phyloP scores from a whole-genome alignment of 2,888 invertebrate species.

The Adela reaumurella region DNA sequence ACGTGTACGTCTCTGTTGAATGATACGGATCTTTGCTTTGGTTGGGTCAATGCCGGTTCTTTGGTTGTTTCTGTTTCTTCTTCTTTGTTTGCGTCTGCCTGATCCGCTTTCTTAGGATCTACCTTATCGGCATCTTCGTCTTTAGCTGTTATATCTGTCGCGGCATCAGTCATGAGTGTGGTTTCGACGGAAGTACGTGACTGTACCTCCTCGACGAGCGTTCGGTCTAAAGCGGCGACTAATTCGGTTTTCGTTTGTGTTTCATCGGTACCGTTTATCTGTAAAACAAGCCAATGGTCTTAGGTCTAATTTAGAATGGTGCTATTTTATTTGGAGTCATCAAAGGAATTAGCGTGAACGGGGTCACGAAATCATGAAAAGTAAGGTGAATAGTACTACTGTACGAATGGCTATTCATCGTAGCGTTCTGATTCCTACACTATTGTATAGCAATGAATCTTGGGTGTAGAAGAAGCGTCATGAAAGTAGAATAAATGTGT shows the following conservation, averaged over 20 bases:
- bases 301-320: neutral
- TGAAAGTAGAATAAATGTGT: too few relatives aligned
- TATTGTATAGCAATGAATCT: too few relatives aligned
- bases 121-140: constrained; percentile 41
- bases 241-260: constrained; percentile 29
- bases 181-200: constrained; percentile 32
- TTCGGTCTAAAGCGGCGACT: constrained; percentile 20
- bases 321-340: too few relatives aligned
- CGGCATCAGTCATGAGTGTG: constrained; percentile 41
- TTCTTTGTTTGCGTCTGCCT: constrained; percentile 12
- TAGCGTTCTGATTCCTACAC: too few relatives aligned
- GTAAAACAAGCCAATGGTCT: constrained; percentile 19
- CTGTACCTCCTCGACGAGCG: constrained; percentile 15
- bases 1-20: constrained; percentile 90
- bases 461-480: too few relatives aligned
- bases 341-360: too few relatives aligned
- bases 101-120: constrained; percentile 7
- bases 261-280: constrained; percentile 42
- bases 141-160: constrained; percentile 33
- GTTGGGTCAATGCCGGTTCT: constrained; percentile 46
- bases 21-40: constrained; percentile 67
- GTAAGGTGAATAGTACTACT: too few relatives aligned
- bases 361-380: too few relatives aligned
- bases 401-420: too few relatives aligned
- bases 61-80: constrained; percentile 26